A percentile compares a stretch with the other conserved stretches of the same genome.
phyloP scores from a whole-genome alignment of 2,113 vertebrate genomes.

The Hylia prasina region DNA sequence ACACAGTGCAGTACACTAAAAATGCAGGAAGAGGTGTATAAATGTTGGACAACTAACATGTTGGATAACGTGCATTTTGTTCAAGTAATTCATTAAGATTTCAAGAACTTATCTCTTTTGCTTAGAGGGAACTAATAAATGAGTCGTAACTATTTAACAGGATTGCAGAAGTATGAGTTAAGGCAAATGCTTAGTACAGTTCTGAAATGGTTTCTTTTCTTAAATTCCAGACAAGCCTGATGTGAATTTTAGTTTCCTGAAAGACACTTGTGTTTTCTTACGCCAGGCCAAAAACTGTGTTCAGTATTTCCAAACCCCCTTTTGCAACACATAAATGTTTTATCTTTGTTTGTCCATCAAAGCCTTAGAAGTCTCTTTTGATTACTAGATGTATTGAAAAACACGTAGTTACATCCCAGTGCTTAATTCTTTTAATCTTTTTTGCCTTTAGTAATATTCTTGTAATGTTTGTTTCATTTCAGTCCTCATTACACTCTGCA shows the following conservation, averaged over 20 bases:
- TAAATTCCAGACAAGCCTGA: not conserved
- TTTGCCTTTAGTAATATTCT: not conserved
- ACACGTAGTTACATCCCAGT: not conserved
- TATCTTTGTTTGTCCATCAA: not conserved
- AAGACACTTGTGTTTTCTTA: not conserved
- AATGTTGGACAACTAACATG: not conserved
- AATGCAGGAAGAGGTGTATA: not conserved
- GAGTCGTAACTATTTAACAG: not conserved
- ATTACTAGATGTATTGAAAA: not conserved
- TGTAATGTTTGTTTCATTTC: not conserved
- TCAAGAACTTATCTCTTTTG: not conserved
- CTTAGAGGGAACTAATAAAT: not conserved
- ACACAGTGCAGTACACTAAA: not conserved
- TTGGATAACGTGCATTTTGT: not conserved
- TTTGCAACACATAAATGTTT: not conserved
- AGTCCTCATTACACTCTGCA: not conserved
- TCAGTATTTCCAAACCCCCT: not conserved
- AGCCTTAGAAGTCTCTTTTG: not conserved
- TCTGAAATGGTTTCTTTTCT: not conserved
- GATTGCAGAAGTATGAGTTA: not conserved
- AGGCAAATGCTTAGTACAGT: not conserved
- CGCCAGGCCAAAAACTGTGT: not conserved
- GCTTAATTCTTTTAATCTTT: not conserved
- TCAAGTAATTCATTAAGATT: not conserved
- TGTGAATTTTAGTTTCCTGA: slow-evolving; percentile 15